phyloP scores from a whole-genome alignment of 2,888 invertebrate genomes.

The Dorcus hopei region DNA sequence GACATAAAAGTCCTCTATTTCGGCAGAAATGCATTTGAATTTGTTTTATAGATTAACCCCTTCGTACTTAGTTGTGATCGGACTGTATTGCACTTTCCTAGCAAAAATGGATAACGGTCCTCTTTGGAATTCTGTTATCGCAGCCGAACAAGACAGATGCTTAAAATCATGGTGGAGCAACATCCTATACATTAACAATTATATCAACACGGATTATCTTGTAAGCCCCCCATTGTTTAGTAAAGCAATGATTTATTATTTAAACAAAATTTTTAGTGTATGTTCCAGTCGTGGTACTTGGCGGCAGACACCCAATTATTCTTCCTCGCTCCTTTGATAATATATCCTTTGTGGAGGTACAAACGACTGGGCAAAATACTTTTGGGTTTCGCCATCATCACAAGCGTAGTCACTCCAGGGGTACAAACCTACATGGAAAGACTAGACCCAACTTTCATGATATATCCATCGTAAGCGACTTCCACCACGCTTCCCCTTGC shows the following conservation, averaged over 20 bases:
- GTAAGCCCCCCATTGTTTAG: constrained; percentile 42
- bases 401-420: constrained; percentile 44
- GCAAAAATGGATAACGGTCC: constrained; percentile 70
- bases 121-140: constrained; percentile 64
- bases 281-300: constrained; percentile 73
- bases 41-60: constrained; percentile 63
- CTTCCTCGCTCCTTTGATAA: constrained; percentile 63
- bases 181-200: constrained; percentile 71
- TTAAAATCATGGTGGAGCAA: constrained; percentile 71
- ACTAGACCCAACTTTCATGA: constrained; percentile 66
- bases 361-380: constrained; percentile 56
- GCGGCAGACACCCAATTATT: constrained; percentile 47
- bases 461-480: constrained; percentile 63
- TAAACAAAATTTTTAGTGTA: constrained; percentile 54
- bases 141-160: constrained; percentile 58
- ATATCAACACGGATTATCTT: constrained; percentile 61
- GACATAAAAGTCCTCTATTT: constrained; percentile 10
- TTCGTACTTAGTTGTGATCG: constrained; percentile 67
- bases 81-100: constrained; percentile 71
- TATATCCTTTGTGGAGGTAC: constrained; percentile 67
- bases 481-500: no score
- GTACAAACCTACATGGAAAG: constrained; percentile 56
- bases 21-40: constrained; percentile 2
- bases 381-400: constrained; percentile 50
- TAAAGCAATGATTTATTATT: neutral